Conservation (phyloP, 2,797 vertebrate species). For the Muraenolepis orangiensis region DNA sequence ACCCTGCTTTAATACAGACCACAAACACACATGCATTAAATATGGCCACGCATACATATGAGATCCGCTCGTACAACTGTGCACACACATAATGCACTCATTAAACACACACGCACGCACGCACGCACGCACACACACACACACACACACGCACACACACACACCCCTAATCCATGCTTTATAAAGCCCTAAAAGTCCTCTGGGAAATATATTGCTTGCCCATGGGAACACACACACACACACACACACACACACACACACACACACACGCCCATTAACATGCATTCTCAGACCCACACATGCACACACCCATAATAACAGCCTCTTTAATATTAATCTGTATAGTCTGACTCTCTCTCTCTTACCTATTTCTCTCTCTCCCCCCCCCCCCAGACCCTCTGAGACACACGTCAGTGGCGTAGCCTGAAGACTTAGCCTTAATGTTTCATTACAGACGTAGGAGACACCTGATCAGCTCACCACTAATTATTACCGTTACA, state of each 20-base stretch:
- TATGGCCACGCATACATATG: neutral
- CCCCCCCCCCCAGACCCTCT: neutral
- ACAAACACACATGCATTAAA: neutral
- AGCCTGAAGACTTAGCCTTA: neutral
- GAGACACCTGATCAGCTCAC: neutral
- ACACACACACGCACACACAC: constrained; percentile 3
- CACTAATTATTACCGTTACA: neutral
- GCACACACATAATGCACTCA: constrained; percentile 1
- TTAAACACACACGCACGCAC: neutral
- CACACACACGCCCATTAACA: neutral
- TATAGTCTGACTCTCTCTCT: neutral
- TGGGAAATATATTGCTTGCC: neutral
- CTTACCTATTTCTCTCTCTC: neutral
- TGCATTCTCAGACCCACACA: neutral
- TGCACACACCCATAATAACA: neutral
- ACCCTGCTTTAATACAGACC: neutral
- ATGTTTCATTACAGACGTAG: neutral
- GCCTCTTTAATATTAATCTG: neutral
- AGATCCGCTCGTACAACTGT: neutral
- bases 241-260: neutral
- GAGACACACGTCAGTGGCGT: neutral
- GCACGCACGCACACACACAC: neutral
- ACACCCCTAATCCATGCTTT: neutral
- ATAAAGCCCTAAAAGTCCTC: neutral
- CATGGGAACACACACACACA: neutral